Base-by-base conservation (phyloP, 2,888 invertebrate species). In the Deroplatys truncata region DNA sequence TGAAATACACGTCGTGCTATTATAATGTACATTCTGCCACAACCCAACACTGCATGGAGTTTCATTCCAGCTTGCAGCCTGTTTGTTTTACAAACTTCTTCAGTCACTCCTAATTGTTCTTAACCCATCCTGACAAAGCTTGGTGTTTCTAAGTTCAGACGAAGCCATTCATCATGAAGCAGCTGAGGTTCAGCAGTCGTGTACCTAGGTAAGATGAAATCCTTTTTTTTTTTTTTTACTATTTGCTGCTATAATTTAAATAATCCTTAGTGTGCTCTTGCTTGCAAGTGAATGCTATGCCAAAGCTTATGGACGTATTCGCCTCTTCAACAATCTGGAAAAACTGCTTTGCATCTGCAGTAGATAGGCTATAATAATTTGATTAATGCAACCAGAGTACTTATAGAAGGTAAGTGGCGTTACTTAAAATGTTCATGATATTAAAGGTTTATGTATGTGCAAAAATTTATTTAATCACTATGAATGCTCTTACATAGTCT, bases 51-150 rank as follows among this genome's bases (percentile, higher is more conserved):
- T 84, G 85, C 84, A 85, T 84, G 84, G 35, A 31, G 31, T 89
- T 89, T 89, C 85, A 82, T 89, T 89, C 72, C 89, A 89, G 89
- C 72, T 82, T 89, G 85, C 89, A 89, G 84, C 82, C 82, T 72
- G 84, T 89, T 89, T 89, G 84, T 85, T 84, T 89, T 84, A 31
- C 56, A 49, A 88, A 88, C 31, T 88, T 82, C 88, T 88, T 82
- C 88, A 88, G 88, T 84, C 56, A 35, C 49, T 84, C 85, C 89
- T 28, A 84, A 35, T 85, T 72, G 49, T 85, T 82, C 35, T 31
- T 82, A 82, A 85, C 85, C 85, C 49, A 49, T 85, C 84, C 85
- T 82, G 43, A 82, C 72, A 85, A 35, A 85, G 82, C 89, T 84
- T 89, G 85, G n/a, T 72, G 89, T 82, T 72, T 20, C 84, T 84